Evolutionary conservation across 2,113 vertebrate species (phyloP).

Genomic region (Malurus alboscapulatus): DNA sequence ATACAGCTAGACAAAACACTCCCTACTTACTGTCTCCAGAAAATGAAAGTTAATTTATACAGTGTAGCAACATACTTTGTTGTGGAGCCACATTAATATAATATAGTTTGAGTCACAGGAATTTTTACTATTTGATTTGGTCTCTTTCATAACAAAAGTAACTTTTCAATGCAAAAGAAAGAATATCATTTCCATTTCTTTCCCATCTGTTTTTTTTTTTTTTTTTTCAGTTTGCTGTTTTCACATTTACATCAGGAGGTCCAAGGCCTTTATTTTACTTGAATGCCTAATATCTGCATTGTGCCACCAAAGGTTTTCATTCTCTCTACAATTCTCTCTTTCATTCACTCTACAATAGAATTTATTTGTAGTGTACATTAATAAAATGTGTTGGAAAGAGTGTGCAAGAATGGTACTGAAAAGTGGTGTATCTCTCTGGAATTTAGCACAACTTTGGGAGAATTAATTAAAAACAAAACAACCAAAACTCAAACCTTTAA

Average conservation of each 20-base stretch:
- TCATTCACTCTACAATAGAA: background rate
- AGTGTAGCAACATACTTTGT: constrained; percentile 14
- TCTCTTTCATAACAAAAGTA: background rate
- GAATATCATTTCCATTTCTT: background rate
- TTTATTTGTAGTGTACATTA: background rate
- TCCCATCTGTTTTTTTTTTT: too few species aligned
- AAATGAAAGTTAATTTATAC: constrained; percentile 63
- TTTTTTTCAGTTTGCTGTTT: background rate
- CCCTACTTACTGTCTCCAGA: constrained; percentile 41
- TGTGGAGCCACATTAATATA: background rate
- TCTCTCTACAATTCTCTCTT: background rate
- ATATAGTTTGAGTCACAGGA: background rate
- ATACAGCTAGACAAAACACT: constrained; percentile 61
- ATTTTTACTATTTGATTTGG: constrained; percentile 20
- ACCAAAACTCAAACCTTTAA: background rate
- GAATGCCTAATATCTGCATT: background rate
- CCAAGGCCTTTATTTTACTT: background rate
- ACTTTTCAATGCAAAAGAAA: background rate
- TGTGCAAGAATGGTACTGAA: background rate
- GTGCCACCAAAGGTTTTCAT: background rate
- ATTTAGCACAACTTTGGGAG: background rate
- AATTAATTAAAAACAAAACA: background rate
- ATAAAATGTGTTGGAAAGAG: background rate
- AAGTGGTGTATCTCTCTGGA: background rate
- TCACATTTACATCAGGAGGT: background rate